Evolutionary conservation across 2,888 invertebrate species (phyloP).

Genomic region (Tillus elongatus): DNA sequence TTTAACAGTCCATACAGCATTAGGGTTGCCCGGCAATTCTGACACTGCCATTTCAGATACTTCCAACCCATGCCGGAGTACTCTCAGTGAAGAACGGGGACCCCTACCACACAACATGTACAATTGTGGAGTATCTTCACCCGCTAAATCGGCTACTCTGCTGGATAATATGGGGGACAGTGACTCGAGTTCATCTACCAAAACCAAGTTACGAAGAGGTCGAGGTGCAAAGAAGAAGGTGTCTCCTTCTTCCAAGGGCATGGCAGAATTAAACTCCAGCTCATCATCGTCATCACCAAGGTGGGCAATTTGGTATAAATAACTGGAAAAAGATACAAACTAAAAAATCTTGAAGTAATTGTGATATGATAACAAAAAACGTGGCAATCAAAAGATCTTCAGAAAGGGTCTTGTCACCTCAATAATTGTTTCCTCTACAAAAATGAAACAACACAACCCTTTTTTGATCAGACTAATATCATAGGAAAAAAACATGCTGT

Average conservation of each 20-base stretch:
- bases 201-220: slow-evolving; percentile 82
- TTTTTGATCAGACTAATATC: neutral
- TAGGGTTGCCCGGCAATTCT: slow-evolving; percentile 98
- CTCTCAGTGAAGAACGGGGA: slow-evolving; percentile 84
- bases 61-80: slow-evolving; percentile 93
- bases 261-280: slow-evolving; percentile 95
- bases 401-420: too few species aligned
- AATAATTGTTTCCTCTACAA: too few species aligned
- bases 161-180: slow-evolving; percentile 81
- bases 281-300: slow-evolving; percentile 98
- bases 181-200: slow-evolving; percentile 95
- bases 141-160: slow-evolving; percentile 84
- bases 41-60: slow-evolving; percentile 99
- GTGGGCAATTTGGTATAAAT: slow-evolving; percentile 97
- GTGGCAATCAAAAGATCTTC: too few species aligned
- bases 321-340: slow-evolving; percentile 50
- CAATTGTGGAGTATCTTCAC: slow-evolving; percentile 97
- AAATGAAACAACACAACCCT: too few species aligned
- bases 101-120: slow-evolving; percentile 95
- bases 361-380: too few species aligned
- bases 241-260: slow-evolving; percentile 97
- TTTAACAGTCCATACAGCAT: slow-evolving; percentile 99
- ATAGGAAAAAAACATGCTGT: neutral
- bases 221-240: slow-evolving; percentile 98
- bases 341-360: too few species aligned